These are phyloP conservation scores for Trochalopteron elliotii DNA, from an alignment of 2,113 vertebrate genomes.

Conservation along the genomic window DNA sequence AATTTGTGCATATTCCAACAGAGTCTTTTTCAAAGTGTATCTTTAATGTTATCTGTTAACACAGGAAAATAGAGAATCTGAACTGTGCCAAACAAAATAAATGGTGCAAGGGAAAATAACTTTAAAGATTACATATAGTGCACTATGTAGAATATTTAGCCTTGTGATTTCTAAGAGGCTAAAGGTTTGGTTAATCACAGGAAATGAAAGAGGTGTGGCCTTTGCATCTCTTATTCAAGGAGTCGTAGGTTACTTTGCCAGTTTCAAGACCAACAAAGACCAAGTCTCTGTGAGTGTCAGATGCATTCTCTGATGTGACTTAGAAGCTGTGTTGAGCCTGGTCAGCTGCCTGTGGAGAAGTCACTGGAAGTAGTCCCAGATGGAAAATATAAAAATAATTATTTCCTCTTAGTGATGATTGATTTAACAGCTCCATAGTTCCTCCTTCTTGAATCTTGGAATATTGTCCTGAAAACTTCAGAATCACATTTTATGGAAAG, in stretches of 20 bases:
- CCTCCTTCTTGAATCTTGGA: background rate
- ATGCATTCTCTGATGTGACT: background rate
- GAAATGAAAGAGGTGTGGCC: background rate
- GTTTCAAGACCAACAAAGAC: background rate
- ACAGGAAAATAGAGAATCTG: background rate
- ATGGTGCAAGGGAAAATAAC: background rate
- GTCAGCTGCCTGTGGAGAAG: background rate
- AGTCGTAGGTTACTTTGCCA: background rate
- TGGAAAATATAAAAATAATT: background rate
- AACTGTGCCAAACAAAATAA: background rate
- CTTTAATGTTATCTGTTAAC: constrained; percentile 32
- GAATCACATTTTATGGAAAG: background rate
- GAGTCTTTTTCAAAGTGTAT: constrained; percentile 8
- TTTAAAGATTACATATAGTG: background rate
- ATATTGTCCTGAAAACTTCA: background rate
- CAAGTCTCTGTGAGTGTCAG: background rate
- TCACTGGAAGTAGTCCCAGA: background rate
- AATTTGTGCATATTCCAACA: constrained; percentile 7
- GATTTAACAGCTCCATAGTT: background rate
- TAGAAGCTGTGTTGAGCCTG: background rate
- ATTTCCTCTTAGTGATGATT: background rate
- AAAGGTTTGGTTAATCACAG: background rate
- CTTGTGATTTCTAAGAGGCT: background rate
- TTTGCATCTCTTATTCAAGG: background rate
- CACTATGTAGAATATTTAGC: background rate